A percentile compares a stretch with the other conserved stretches of the same genome.
Evolutionary conservation across 2,113 vertebrate genomes (phyloP).

Genomic region (Coptodon rendalli): DNA sequence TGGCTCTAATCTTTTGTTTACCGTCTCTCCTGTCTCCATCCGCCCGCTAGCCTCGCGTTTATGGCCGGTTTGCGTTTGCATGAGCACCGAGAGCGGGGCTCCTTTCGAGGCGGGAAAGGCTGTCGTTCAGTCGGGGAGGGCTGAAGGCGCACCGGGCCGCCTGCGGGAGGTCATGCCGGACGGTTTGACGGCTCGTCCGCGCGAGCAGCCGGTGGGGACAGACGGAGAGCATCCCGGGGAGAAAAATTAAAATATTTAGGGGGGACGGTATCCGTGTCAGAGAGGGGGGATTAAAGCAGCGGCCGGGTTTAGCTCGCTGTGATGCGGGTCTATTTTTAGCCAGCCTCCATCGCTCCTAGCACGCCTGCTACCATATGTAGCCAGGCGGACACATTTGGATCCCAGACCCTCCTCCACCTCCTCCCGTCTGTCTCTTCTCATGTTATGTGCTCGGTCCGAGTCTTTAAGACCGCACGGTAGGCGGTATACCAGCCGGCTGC

Average conservation of each 20-base stretch:
- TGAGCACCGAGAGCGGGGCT: not conserved
- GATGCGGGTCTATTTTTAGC: conserved; percentile 84
- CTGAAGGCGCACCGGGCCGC: not conserved
- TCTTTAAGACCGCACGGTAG: not conserved
- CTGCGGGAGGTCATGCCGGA: conserved; percentile 45
- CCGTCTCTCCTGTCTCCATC: not conserved
- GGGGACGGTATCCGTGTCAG: not conserved
- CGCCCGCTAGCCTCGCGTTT: not conserved
- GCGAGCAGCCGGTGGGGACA: not conserved
- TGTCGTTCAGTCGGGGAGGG: not conserved
- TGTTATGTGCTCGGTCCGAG: not conserved
- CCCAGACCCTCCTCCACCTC: not conserved
- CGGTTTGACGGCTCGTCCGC: not conserved
- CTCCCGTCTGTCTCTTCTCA: not conserved
- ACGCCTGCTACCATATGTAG: conserved; percentile 66
- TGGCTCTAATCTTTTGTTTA: conserved; percentile 25
- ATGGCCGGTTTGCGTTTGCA: not conserved
- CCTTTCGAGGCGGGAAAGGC: not conserved
- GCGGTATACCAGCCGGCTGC: fast-evolving
- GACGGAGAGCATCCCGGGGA: not conserved
- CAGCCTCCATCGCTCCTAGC: conserved; percentile 60
- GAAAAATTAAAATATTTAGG: not conserved
- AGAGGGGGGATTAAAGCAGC: conserved; percentile 2
- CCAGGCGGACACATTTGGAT: conserved; percentile 65
- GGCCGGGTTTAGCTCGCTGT: conserved; percentile 28